A percentile compares a stretch with the other conserved stretches of the same genome.
These are phyloP conservation scores for Siniperca knerii DNA, from an alignment of 2,113 vertebrate species.

Conservation along the genomic window DNA sequence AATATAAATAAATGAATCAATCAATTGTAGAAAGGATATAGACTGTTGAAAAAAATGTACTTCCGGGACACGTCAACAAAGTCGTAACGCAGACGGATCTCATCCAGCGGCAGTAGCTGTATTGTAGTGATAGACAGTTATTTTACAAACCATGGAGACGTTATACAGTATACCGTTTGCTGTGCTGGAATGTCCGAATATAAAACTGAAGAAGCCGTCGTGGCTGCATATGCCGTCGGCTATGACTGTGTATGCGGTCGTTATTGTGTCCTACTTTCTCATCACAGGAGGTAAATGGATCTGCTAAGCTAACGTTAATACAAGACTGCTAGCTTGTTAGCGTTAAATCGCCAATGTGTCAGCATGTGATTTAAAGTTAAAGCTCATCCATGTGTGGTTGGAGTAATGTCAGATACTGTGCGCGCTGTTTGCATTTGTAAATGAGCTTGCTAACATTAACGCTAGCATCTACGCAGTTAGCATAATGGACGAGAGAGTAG, in stretches of 20 bases:
- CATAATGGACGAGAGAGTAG: background rate
- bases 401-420: background rate
- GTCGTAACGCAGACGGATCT: conserved; percentile 6
- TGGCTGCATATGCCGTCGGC: conserved; percentile 99
- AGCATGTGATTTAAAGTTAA: background rate
- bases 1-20: background rate
- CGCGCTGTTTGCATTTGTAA: background rate
- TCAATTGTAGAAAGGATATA: too few species aligned
- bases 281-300: conserved; percentile 93
- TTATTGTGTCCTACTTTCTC: conserved; percentile 98
- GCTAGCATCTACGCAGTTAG: background rate
- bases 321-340: background rate
- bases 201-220: conserved; percentile 96
- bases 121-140: background rate
- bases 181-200: conserved; percentile 95
- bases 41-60: background rate
- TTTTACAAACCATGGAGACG: conserved; percentile 87
- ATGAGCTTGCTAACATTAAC: background rate
- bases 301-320: conserved; percentile 53
- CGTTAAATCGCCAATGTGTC: fast-evolving
- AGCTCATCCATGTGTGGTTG: background rate
- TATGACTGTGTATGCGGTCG: conserved; percentile 97
- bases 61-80: conserved; percentile 86
- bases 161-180: conserved; percentile 91
- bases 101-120: background rate